Conservation (phyloP, 2,797 vertebrate species). For the Ambastaia sidthimunki region DNA sequence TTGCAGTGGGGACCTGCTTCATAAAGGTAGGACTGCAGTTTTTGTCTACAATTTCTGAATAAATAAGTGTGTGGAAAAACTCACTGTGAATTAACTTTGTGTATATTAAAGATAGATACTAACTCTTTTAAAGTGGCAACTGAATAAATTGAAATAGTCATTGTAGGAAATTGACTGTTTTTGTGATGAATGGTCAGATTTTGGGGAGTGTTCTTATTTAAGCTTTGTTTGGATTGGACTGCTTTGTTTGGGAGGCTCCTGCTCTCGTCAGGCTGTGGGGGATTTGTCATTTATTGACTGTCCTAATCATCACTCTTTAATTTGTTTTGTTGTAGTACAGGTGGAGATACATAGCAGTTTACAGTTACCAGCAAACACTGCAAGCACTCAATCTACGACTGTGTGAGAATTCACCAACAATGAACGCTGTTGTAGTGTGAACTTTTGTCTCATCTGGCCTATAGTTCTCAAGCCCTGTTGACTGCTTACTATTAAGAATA, state of each 20-base stretch:
- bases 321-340: constrained; percentile 75
- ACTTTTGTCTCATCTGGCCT: constrained; percentile 55
- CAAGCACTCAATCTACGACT: constrained; percentile 63
- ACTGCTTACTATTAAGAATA: constrained; percentile 46
- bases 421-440: not conserved
- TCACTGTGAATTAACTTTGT: not conserved
- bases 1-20: constrained; percentile 89
- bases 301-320: constrained; percentile 76
- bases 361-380: constrained; percentile 55
- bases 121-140: constrained; percentile 8
- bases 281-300: constrained; percentile 76
- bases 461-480: constrained; percentile 59
- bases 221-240: constrained; percentile 71
- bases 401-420: constrained; percentile 18
- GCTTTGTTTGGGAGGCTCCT: constrained; percentile 72
- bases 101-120: constrained; percentile 11
- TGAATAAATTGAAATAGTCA: constrained; percentile 42
- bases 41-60: not conserved
- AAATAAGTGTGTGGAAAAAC: constrained; percentile 33
- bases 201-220: constrained; percentile 53
- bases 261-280: constrained; percentile 68
- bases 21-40: constrained; percentile 83
- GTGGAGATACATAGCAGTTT: constrained; percentile 41
- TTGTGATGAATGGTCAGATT: constrained; percentile 44
- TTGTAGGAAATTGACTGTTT: constrained; percentile 45